Evolutionary conservation across 2,888 invertebrate genomes (phyloP), one percentile per base, ranked within the genome.

Genomic region (Caenorhabditis zanzibari): DNA sequence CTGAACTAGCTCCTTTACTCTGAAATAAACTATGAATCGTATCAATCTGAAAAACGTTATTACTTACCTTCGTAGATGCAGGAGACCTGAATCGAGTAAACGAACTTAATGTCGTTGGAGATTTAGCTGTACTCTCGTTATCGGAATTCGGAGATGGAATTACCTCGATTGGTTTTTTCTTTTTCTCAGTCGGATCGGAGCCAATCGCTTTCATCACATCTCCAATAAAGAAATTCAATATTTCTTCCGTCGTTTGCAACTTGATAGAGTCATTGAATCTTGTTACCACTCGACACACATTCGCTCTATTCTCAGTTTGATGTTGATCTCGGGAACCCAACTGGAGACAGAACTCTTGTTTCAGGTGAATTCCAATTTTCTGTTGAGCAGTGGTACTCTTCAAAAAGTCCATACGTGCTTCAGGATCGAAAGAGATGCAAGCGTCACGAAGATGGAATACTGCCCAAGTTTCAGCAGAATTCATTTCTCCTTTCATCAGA

Each of bases 401-500:
- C 24, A 82, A 35, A 56, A 82, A 82, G 38, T 82, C 77, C 82
- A 82, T 82, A 2, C 71, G 59, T 5, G 87, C 83, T 24, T 81
- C 77, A n/a, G 88, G 86, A 35, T 84, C 76, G 76, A 91, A 88
- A 22, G 82, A 47, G 58, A 89, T 86, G 26, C 82, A 81, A 9
- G 88, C 89, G 26, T 89, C 86, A 12, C 82, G 61, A 68, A 91
- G 81, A 82, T 91, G 90, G 85, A 91, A 92, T 26, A 91, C 86
- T 2, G 90, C 91, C 91, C 91, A 91, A 72, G 84, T 88, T 16
- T 86, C 75, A 2, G n/a, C n/a, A n/a, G 91, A 85, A 41, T 89
- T 88, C 86, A 92, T 91, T 16, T 92, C 91, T n/a, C 91, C 91
- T 72, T 90, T 88, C 91, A 92, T 91, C 66, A 89, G 86, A 9